Evolutionary conservation across 2,113 vertebrate genomes (phyloP).

Genomic region (Poicephalus meyeri): DNA sequence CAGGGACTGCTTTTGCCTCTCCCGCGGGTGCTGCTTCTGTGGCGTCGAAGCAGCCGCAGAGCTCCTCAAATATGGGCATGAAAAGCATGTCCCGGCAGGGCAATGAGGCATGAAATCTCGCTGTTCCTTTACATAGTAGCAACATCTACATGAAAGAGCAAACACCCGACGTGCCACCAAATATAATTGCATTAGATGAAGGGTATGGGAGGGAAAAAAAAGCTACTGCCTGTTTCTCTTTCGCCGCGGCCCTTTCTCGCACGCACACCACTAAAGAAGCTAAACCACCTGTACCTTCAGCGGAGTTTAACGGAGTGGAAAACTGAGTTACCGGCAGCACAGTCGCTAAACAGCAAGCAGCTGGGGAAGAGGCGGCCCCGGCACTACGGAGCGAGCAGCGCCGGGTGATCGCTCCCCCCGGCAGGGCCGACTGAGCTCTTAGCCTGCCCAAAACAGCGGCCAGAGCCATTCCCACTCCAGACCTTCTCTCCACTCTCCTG

Average conservation of each 20-base stretch:
- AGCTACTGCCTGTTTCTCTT: neutral
- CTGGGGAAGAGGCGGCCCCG: neutral
- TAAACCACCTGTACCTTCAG: neutral
- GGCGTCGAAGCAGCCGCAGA: neutral
- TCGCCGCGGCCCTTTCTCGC: neutral
- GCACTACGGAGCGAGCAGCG: neutral
- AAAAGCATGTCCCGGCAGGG: slow-evolving; percentile 47
- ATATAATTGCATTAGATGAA: neutral
- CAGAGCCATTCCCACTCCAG: neutral
- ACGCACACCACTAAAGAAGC: neutral
- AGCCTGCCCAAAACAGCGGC: neutral
- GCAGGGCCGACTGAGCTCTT: neutral
- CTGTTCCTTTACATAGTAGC: neutral
- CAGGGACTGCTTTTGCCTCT: neutral
- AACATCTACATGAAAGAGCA: slow-evolving; percentile 10
- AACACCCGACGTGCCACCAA: neutral
- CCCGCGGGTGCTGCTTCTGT: neutral
- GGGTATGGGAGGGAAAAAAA: neutral
- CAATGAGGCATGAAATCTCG: slow-evolving; percentile 59
- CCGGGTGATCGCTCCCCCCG: neutral
- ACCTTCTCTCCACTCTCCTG: neutral
- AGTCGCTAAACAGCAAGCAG: neutral
- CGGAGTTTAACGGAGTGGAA: neutral
- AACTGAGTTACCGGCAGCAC: neutral
- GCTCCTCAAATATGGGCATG: slow-evolving; percentile 8